These are phyloP conservation scores for Argopecten irradians DNA, from an alignment of 1,140 invertebrate species.

Conservation along the genomic window DNA sequence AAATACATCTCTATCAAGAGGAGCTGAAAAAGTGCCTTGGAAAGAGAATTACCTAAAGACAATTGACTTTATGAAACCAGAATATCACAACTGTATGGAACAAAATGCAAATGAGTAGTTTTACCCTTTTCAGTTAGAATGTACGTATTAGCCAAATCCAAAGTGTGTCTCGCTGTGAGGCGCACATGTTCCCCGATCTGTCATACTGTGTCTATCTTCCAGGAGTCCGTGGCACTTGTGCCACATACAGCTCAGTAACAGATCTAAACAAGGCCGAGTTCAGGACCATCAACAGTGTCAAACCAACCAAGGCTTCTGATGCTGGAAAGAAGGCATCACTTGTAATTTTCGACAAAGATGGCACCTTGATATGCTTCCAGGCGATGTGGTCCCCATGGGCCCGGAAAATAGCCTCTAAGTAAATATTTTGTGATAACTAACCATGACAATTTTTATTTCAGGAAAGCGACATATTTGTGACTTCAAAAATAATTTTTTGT, in stretches of 20 bases:
- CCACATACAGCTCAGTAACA: neutral
- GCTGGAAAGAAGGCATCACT: conserved; percentile 67
- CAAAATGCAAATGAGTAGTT: too few relatives aligned
- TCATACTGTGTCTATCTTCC: neutral
- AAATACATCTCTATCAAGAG: too few relatives aligned
- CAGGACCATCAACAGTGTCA: conserved; percentile 63
- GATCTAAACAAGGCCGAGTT: neutral
- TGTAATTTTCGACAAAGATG: conserved; percentile 80
- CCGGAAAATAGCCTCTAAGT: conserved; percentile 71
- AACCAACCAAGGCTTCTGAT: conserved; percentile 40
- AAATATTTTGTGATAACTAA: conserved; percentile 33
- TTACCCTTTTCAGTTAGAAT: too few relatives aligned
- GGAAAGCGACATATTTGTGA: neutral
- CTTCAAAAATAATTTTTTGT: neutral
- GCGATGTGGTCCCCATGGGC: conserved; percentile 79
- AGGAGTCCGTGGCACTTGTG: neutral
- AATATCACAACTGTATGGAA: too few relatives aligned
- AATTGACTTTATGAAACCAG: too few relatives aligned
- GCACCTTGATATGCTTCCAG: conserved; percentile 79
- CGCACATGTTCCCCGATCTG: neutral
- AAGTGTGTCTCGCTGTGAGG: neutral
- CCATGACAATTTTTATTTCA: neutral
- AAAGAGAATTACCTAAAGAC: too few relatives aligned
- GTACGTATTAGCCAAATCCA: too few relatives aligned
- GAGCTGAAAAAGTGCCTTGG: too few relatives aligned